Percentiles rank a stretch among this genome's conserved stretches.
phyloP scores from a whole-genome alignment of 2,797 vertebrate species.

The Ficedula albicollis region DNA sequence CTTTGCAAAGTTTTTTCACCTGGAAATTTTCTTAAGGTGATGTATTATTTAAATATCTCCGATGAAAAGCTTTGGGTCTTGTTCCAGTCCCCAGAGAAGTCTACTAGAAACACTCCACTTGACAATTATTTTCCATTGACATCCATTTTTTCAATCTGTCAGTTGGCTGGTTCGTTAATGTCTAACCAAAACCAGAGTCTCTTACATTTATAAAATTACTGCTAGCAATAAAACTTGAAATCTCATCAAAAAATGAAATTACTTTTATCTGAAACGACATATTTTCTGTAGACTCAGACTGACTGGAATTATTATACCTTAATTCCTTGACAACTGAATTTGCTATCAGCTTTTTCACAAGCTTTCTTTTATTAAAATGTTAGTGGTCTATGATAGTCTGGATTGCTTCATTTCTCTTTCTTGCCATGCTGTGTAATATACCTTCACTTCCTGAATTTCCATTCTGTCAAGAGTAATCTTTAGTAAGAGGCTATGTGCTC shows the following conservation, averaged over 20 bases:
- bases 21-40: not conserved
- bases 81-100: not conserved
- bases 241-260: conserved; percentile 22
- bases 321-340: conserved; percentile 32
- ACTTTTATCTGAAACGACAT: not conserved
- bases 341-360: not conserved
- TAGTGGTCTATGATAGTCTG: not conserved
- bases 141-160: not conserved
- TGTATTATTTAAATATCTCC: not conserved
- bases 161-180: not conserved
- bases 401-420: not conserved
- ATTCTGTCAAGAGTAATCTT: not conserved
- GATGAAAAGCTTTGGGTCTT: not conserved
- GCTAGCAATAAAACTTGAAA: conserved; percentile 1
- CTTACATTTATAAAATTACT: not conserved
- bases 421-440: not conserved
- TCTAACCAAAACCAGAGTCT: not conserved
- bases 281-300: conserved; percentile 10
- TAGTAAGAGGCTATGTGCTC: not conserved
- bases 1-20: not conserved
- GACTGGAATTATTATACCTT: not conserved
- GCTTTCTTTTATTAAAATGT: not conserved
- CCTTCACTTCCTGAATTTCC: not conserved
- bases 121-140: not conserved
- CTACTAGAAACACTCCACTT: not conserved